Base-by-base conservation (phyloP, 2,113 vertebrate species). In the Ploceus nigricollis region DNA sequence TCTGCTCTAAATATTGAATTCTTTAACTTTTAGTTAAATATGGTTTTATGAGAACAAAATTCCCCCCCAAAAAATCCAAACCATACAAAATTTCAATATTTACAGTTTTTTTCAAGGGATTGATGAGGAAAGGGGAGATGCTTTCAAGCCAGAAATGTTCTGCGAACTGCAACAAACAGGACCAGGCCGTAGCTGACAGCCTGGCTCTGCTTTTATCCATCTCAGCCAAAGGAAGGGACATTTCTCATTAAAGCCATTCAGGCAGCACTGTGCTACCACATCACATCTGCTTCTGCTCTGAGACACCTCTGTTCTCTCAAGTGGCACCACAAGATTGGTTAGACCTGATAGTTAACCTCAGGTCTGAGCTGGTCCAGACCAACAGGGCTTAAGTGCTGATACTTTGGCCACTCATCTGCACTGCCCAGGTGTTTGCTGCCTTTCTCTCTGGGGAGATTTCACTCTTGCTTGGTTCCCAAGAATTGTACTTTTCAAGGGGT, bases 321-420 rank as follows among this genome's bases (percentile, higher is more conserved):
- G 68, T 39, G 79, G 94, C 87, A 94, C 95, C 95, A 79, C 23
- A 37, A 94, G 94, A 84, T 94, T 23, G 72, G 48, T 94, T 90
- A 95, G 92, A 93, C 85, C 90, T 95, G 92, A 66, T 76, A 81
- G 82, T 68, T 87, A 91, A 93, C 89, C 95, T 97, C 94, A 37
- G 75, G 40, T 64, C 97, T 96, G 95, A 97, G 92, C 82, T 85
- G 53, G 58, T 85, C 89, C 82, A 58, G 21, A 56, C 70, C 66
- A 82, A 24, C 72, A 91, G 23, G 94, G 77, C 25, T 80, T 18
- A 91, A 96, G 78, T 18, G 64, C 87, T 95, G 93, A 40, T 90
- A 42, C 45, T 96, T 44, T n/a, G 91, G 85, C 73, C 64, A 51
- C 85, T 95, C 69, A 47, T 61, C 66, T 54, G 82, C 83, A 37